A percentile compares a stretch with the other conserved stretches of the same genome.
phyloP scores from a whole-genome alignment of 2,797 vertebrate species.

The Lacerta agilis region DNA sequence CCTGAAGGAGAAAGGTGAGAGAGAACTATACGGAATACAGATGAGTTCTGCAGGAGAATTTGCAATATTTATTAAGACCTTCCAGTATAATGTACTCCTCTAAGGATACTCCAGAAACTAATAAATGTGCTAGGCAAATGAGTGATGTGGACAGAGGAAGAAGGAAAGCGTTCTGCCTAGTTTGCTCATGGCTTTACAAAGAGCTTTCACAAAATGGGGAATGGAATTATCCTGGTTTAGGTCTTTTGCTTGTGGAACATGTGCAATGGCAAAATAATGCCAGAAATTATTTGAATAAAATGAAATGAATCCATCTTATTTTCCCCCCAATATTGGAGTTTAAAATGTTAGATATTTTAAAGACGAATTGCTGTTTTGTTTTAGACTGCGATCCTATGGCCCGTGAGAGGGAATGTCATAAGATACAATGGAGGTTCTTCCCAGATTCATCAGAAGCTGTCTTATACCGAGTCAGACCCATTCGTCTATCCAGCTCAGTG shows the following conservation, averaged over 20 bases:
- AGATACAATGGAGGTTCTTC: too few relatives aligned
- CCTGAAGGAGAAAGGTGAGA: constrained; percentile 61
- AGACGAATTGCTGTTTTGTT: too few relatives aligned
- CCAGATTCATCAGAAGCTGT: too few relatives aligned
- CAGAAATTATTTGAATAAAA: not conserved
- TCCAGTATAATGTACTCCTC: constrained; percentile 34
- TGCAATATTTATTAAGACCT: constrained; percentile 46
- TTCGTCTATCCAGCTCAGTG: too few relatives aligned
- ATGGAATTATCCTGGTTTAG: constrained; percentile 6
- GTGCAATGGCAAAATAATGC: not conserved
- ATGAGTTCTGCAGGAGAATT: constrained; percentile 55
- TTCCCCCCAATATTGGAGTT: too few relatives aligned
- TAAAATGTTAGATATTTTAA: too few relatives aligned
- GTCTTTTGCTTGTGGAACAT: constrained; percentile 8
- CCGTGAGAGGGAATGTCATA: too few relatives aligned
- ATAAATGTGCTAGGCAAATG: constrained; percentile 9
- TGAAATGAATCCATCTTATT: too few relatives aligned
- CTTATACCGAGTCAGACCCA: too few relatives aligned
- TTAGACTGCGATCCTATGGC: too few relatives aligned
- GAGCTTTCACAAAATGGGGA: not conserved
- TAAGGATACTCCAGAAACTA: constrained; percentile 46
- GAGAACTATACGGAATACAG: constrained; percentile 50
- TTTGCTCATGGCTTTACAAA: not conserved
- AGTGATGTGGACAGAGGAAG: not conserved
- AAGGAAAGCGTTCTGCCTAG: too few relatives aligned